These are phyloP conservation scores for Hippocampus barbouri DNA, from an alignment of 2,113 vertebrate genomes.

Conservation along the genomic window DNA sequence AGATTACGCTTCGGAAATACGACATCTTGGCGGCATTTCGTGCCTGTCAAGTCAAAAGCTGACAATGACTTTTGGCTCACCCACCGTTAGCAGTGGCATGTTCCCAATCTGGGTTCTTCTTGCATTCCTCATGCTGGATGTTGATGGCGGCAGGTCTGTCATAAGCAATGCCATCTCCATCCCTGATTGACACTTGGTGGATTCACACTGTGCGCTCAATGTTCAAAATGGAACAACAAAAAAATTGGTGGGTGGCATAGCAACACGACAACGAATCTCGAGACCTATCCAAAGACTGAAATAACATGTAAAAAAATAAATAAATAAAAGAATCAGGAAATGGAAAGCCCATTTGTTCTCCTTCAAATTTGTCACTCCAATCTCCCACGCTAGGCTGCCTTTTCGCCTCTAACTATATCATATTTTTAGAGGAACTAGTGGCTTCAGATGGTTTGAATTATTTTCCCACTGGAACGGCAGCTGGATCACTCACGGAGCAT, in stretches of 20 bases:
- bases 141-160: neutral
- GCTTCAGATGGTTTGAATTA: slow-evolving; percentile 22
- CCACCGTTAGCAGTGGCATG: slow-evolving; percentile 5
- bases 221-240: too few relatives aligned
- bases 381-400: neutral
- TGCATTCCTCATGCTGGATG: neutral
- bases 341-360: neutral
- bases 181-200: too few relatives aligned
- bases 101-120: neutral
- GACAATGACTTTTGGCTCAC: slow-evolving; percentile 14
- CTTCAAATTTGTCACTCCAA: neutral
- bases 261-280: neutral
- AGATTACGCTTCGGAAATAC: neutral
- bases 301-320: neutral
- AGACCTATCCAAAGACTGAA: neutral
- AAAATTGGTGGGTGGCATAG: neutral
- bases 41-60: slow-evolving; percentile 14
- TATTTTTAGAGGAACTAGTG: slow-evolving; percentile 2
- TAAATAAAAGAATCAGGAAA: neutral
- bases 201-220: too few relatives aligned
- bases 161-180: too few relatives aligned
- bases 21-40: slow-evolving; percentile 13
- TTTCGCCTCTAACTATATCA: neutral
- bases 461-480: slow-evolving; percentile 17
- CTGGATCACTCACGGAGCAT: slow-evolving; percentile 21